Base-by-base conservation (phyloP, 2,113 vertebrate species). In the Tetrax tetrax region DNA sequence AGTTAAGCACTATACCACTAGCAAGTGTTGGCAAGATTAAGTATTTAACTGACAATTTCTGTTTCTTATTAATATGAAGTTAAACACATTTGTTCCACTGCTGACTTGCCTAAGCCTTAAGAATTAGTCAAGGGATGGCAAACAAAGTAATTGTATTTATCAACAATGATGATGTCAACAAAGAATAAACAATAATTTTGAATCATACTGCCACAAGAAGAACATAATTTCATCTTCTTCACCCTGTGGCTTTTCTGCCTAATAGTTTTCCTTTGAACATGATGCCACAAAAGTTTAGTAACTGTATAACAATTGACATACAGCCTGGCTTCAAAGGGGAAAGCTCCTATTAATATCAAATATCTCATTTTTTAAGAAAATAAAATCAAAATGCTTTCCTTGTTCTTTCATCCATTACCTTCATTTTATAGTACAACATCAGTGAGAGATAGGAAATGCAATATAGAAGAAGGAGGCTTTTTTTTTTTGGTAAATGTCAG, bases 401-500 rank as follows among this genome's bases (percentile, higher is more conserved):
- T 76, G 18, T 79, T 81, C 68, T 76, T 91, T 90, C 72, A 93
- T 75, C 65, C 24, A 51, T 89, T 95, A 66, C 57, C 29, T 76
- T 86, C 29, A 56, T 87, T 85, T 92, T 54, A 53, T 43, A 70
- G 31, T 43, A 89, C 33, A 90, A 51, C 21, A 72, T 24, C 89
- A 90, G 48, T 38, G 66, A 38, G 27, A 91, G 25, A 61, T 11
- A 74, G 77, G 15, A 96, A 97, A 96, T 56, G 41, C 23, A 95
- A 79, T 87, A 71, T 2, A 92, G 76, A 76, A 93, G 60, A 86
- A 84, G 25, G 27, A 60, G 20, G 19, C 11, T 28, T 45, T 84
- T 89, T 89, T 84, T 53, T 89, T 89, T 84, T 53, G 45, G 69
- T 84, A 96, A 97, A 96, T 95, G 90, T 92, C 96, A 96, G 50